phyloP scores from a whole-genome alignment of 30 jellyfish, hydroid and myxozoan genomes.

The Calvadosia cruxmelitensis region DNA sequence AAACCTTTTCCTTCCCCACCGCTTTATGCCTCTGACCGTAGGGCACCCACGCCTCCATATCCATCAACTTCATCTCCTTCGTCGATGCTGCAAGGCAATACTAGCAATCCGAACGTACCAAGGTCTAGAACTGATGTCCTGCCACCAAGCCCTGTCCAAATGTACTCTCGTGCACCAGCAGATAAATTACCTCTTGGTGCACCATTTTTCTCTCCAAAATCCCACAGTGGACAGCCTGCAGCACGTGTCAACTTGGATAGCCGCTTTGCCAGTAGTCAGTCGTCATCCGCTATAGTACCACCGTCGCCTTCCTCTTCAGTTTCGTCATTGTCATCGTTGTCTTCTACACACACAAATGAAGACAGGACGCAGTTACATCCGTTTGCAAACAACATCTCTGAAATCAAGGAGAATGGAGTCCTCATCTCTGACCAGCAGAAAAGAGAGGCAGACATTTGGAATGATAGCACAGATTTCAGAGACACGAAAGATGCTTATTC shows the following conservation, averaged over 20 bases:
- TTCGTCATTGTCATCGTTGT: slow-evolving; percentile 67
- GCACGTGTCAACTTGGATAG: not conserved
- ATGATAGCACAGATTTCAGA: slow-evolving; percentile 44
- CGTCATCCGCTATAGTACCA: not conserved
- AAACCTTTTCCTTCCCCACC: not conserved
- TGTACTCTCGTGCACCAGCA: not conserved
- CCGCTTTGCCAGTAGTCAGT: too few species aligned
- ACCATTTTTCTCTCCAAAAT: not conserved
- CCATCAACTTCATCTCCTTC: slow-evolving; percentile 34
- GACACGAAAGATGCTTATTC: slow-evolving; percentile 16
- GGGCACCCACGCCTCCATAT: not conserved
- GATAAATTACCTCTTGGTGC: not conserved
- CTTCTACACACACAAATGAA: slow-evolving; percentile 26
- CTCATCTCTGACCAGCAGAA: slow-evolving; percentile 8
- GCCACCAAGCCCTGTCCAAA: slow-evolving; percentile 2
- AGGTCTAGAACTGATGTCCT: slow-evolving; percentile 52
- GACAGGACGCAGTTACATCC: slow-evolving; percentile 6
- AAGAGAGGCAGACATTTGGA: slow-evolving; percentile 48
- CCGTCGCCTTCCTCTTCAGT: slow-evolving; percentile 76
- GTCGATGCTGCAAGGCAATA: slow-evolving; percentile 18
- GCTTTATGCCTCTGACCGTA: not conserved
- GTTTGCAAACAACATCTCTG: not conserved
- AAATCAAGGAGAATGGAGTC: not conserved
- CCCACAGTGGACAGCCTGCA: not conserved
- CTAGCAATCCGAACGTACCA: slow-evolving; percentile 51